Percentiles rank a stretch among this genome's conserved stretches.
These are phyloP conservation scores for Ophion ellenae DNA, from an alignment of 2,888 invertebrate species.

Conservation along the genomic window DNA sequence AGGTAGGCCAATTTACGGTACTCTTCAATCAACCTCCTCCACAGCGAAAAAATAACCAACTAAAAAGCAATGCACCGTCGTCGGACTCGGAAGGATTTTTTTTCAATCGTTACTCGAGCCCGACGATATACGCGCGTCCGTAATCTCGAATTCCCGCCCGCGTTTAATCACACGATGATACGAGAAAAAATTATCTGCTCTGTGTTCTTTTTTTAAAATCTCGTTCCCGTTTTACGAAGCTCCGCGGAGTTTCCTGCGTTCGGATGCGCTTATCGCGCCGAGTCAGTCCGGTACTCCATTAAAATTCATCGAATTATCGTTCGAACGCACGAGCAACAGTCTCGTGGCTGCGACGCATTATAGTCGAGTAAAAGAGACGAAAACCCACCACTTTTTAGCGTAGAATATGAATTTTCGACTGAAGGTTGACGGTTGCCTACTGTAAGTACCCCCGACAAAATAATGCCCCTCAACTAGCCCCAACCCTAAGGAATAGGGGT, in stretches of 20 bases:
- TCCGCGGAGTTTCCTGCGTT: constrained; percentile 9
- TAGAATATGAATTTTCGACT: too few species aligned
- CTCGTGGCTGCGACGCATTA: neutral
- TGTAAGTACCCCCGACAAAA: too few species aligned
- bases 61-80: neutral
- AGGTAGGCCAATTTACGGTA: too few species aligned
- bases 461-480: too few species aligned
- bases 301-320: constrained; percentile 27
- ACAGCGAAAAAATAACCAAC: too few species aligned
- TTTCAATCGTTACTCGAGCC: neutral
- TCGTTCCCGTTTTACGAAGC: constrained; percentile 6
- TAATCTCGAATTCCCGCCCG: constrained; percentile 13
- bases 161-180: neutral
- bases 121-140: neutral
- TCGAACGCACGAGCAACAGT: neutral
- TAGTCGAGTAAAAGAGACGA: too few species aligned
- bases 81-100: neutral
- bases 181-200: constrained; percentile 4
- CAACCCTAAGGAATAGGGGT: too few species aligned
- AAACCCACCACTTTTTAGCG: too few species aligned
- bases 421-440: too few species aligned
- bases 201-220: constrained; percentile 19
- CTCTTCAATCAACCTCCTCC: neutral
- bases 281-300: neutral
- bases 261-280: constrained; percentile 20